Conservation (phyloP, 1,140 invertebrate genomes). For the Trichonephila inaurata region DNA sequence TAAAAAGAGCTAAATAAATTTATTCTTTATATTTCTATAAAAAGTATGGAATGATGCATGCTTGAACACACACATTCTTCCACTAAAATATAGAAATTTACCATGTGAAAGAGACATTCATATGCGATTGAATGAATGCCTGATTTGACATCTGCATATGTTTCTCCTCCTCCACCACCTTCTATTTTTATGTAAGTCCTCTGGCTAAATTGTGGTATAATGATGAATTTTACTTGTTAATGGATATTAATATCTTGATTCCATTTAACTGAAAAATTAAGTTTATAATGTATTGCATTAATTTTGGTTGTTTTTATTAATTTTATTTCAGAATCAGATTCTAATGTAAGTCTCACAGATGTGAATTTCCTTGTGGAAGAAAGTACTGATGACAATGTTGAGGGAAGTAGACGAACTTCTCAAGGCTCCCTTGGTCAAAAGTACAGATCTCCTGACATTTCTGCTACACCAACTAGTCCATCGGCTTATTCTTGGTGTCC, state of each 20-base stretch:
- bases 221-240: too few relatives aligned
- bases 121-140: conserved; percentile 81
- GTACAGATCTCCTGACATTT: conserved; percentile 70
- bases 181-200: background rate
- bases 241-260: too few relatives aligned
- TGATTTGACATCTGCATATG: conserved; percentile 79
- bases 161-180: conserved; percentile 71
- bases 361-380: conserved; percentile 75
- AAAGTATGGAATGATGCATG: too few relatives aligned
- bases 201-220: too few relatives aligned
- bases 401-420: conserved; percentile 64
- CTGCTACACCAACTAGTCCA: conserved; percentile 74
- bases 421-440: conserved; percentile 74
- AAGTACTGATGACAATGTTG: conserved; percentile 57
- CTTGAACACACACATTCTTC: too few relatives aligned
- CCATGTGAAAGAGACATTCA: too few relatives aligned
- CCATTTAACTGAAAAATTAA: too few relatives aligned
- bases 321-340: conserved; percentile 70
- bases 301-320: too few relatives aligned
- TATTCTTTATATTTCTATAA: too few relatives aligned
- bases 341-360: conserved; percentile 68
- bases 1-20: too few relatives aligned
- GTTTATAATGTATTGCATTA: too few relatives aligned
- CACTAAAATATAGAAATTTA: too few relatives aligned
- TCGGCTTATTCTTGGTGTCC: conserved; percentile 75